Conservation (phyloP, 2,113 vertebrate species). For the human region GRCh38 chr20:36736001-36736500, state of each 20-base stretch:
- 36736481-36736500: conserved; percentile 31
- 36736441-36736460: not conserved
- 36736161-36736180: conserved; percentile 24
- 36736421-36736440: not conserved
- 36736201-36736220: not conserved
- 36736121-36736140: not conserved
- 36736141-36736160: not conserved
- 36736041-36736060: not conserved
- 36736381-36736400: not conserved
- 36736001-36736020: not conserved
- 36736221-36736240: not conserved
- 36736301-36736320: conserved; percentile 30
- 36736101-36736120: not conserved
- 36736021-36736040: not conserved
- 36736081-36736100: not conserved
- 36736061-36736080: not conserved
- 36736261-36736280: not conserved
- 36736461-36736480: conserved; percentile 23
- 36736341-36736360: not conserved
- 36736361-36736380: not conserved
- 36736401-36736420: conserved; percentile 37
- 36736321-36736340: not conserved
- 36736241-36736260: not conserved
- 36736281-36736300: not conserved
- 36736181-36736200: not conserved